Base-by-base conservation (phyloP, 2,888 invertebrate species). In the Drosophila atripex region DNA sequence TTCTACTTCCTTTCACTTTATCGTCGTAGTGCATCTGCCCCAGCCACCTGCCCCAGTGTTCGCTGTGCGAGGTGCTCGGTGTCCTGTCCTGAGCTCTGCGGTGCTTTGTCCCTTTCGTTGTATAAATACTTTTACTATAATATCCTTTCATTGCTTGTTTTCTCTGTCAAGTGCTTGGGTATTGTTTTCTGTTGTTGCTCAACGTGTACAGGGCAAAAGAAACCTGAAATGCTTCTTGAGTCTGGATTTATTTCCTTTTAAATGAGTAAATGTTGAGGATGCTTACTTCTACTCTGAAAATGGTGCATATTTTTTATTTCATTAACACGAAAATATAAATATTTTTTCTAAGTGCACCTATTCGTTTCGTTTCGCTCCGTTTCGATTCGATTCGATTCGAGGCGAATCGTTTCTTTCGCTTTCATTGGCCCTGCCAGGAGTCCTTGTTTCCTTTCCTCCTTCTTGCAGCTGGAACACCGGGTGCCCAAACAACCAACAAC, bases 1-100 rank as follows among this genome's bases (percentile, higher is more conserved):
- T 85, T 88, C 88, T 85, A 86, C 88, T 88, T 85, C 88, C 84
- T 85, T 85, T 85, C 85, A 86, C 88, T 88, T 85, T 86, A 88
- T 88, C 78, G 76, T 73, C 77, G 63, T 58, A 70, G 65, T 75
- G 72, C 77, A 71, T 77, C 68, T 71, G 59, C 65, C 65, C 35
- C 35, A n/a, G n/a, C 14, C 32, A 59, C 47, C 65, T 53, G 2
- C 50, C 64, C 46, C 25, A 16, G 52, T 18, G 23, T 61, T 55
- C 12, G 18, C 14, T 60, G 39, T 41, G 8, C 28, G 45, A 25
- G 43, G 28, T 18, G 61, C 64, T 58, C 12, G 18, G 21, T 60
- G 39, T 41, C 45, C 70, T 60, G 39, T 41, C 45, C 70, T 60
- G 45, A 14, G 12, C 50, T 47, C 28, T 8, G 51, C 32, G 50